These are phyloP conservation scores for Oxycera nigricornis DNA, from an alignment of 2,888 invertebrate genomes.

Conservation along the genomic window DNA sequence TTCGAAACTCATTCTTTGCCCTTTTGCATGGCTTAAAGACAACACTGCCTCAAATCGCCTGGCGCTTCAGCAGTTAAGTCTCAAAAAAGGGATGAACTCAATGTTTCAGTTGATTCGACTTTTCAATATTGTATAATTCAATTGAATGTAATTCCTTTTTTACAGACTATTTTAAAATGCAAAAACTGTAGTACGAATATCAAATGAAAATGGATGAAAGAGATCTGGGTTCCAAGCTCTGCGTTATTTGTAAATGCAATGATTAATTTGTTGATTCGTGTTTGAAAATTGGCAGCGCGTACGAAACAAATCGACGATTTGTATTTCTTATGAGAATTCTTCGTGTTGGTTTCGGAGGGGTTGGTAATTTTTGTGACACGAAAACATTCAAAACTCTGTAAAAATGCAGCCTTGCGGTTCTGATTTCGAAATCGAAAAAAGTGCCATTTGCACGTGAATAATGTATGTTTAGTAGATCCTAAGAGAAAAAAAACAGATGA, in stretches of 20 bases:
- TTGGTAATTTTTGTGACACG: neutral
- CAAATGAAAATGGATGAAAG: neutral
- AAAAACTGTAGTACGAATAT: neutral
- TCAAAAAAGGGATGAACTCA: neutral
- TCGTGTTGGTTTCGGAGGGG: neutral
- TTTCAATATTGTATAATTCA: neutral
- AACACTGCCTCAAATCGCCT: neutral
- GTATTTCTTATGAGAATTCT: neutral
- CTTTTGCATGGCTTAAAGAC: slow-evolving; percentile 31
- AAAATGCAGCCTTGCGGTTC: too few relatives aligned
- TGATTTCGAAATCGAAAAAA: too few relatives aligned
- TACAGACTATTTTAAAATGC: neutral
- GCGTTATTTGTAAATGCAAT: neutral
- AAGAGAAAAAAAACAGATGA: too few relatives aligned
- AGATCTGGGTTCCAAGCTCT: neutral
- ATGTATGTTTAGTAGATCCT: too few relatives aligned
- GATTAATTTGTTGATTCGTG: slow-evolving; percentile 4
- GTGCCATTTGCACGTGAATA: too few relatives aligned
- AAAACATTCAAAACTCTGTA: neutral
- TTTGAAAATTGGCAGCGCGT: neutral
- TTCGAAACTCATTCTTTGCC: too few relatives aligned
- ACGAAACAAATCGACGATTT: neutral
- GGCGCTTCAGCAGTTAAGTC: neutral
- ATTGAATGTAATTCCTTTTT: neutral
- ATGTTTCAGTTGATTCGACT: neutral